phyloP scores from a whole-genome alignment of 2,113 vertebrate genomes.

The Puma concolor region DNA sequence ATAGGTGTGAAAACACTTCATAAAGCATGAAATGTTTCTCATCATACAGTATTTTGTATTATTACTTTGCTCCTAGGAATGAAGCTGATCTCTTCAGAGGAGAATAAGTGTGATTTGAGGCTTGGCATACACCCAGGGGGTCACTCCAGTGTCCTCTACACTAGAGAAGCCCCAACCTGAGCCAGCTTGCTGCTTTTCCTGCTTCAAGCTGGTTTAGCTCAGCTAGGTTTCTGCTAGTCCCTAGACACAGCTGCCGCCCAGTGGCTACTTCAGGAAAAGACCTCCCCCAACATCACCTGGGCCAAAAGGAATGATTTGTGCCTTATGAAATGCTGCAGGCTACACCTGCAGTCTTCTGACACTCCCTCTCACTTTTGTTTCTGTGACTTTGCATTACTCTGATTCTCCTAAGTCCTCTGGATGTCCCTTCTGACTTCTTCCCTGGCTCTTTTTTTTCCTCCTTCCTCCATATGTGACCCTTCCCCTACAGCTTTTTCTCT shows the following conservation, averaged over 20 bases:
- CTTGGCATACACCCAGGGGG: not conserved
- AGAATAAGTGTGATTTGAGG: not conserved
- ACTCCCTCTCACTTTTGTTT: not conserved
- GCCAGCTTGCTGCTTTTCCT: not conserved
- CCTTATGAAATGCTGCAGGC: not conserved
- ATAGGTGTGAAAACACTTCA: not conserved
- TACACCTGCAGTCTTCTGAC: not conserved
- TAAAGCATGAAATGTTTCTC: slow-evolving; percentile 35
- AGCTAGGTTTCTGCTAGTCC: not conserved
- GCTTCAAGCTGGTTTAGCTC: not conserved
- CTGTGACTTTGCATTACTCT: not conserved
- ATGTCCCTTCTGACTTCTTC: not conserved
- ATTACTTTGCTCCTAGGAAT: slow-evolving; percentile 12
- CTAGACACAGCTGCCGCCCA: slow-evolving; percentile 5
- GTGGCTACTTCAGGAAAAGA: slow-evolving; percentile 60
- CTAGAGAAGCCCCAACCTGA: not conserved
- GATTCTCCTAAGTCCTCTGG: not conserved
- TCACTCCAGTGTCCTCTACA: not conserved
- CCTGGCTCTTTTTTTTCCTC: not conserved
- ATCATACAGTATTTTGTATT: not conserved
- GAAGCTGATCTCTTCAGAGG: not conserved
- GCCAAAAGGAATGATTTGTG: not conserved
- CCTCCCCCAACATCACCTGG: not conserved
- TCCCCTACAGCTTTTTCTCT: not conserved
- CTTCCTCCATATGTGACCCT: slow-evolving; percentile 12